phyloP scores from a whole-genome alignment of 2,113 vertebrate species.

The Lamprotornis superbus region DNA sequence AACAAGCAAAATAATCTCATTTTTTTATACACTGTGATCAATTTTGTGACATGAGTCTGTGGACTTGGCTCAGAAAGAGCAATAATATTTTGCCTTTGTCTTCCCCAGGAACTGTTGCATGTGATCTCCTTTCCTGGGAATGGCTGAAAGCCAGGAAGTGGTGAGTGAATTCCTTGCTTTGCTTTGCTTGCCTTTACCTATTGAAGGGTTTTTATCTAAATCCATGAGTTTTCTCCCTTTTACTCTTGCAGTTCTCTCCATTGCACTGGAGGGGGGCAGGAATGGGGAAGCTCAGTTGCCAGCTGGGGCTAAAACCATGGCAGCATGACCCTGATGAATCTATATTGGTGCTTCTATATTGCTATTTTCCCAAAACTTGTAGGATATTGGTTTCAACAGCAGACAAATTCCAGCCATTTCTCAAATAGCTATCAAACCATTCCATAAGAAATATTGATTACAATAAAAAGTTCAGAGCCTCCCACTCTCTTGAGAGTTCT shows the following conservation, averaged over 20 bases:
- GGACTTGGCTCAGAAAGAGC: neutral
- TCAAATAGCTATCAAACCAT: neutral
- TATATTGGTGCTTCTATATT: neutral
- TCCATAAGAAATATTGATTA: neutral
- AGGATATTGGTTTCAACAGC: neutral
- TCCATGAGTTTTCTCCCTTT: neutral
- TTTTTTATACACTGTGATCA: neutral
- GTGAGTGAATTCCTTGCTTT: neutral
- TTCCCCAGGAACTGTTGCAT: rapidly evolving
- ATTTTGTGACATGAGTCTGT: neutral
- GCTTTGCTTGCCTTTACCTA: neutral
- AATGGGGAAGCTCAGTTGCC: neutral
- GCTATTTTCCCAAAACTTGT: neutral
- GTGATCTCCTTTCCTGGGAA: neutral
- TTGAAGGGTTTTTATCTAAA: neutral
- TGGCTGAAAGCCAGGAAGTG: neutral
- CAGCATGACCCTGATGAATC: neutral
- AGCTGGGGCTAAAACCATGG: neutral
- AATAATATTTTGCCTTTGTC: neutral
- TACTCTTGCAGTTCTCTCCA: neutral
- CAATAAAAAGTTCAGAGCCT: neutral
- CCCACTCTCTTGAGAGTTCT: neutral
- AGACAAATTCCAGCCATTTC: neutral
- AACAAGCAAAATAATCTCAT: neutral
- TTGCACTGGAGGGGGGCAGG: rapidly evolving